phyloP scores from a whole-genome alignment of 2,113 vertebrate species.

The Todiramphus saurophagus region DNA sequence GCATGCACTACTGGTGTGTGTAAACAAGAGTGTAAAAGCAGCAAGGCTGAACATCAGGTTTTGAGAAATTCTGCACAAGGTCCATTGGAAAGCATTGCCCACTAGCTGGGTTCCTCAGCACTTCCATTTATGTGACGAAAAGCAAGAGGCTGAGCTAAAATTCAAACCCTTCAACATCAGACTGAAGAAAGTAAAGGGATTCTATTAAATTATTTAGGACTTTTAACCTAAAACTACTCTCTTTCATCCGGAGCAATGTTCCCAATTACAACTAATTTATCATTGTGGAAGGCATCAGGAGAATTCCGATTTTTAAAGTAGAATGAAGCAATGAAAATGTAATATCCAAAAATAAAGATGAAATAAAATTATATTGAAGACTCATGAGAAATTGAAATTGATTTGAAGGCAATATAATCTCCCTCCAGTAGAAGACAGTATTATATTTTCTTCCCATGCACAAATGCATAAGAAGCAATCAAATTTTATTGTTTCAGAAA shows the following conservation, averaged over 20 bases:
- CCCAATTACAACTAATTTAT: constrained; percentile 40
- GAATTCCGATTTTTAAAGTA: constrained; percentile 24
- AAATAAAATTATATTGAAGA: constrained; percentile 52
- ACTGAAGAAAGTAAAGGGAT: not conserved
- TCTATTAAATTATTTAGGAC: constrained; percentile 10
- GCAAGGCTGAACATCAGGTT: not conserved
- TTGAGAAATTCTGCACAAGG: not conserved
- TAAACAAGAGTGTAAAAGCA: not conserved
- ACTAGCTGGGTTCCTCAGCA: not conserved
- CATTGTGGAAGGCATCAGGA: not conserved
- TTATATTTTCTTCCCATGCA: constrained; percentile 23
- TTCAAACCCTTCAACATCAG: not conserved
- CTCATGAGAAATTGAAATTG: constrained; percentile 53
- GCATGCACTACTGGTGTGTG: accelerated
- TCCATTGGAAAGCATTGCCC: not conserved
- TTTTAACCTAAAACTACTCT: not conserved
- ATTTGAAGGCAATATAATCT: constrained; percentile 52
- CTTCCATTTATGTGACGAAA: not conserved
- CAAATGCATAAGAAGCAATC: constrained; percentile 37
- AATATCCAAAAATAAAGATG: constrained; percentile 44
- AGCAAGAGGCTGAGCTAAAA: not conserved
- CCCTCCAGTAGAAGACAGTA: constrained; percentile 5
- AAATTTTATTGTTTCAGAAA: constrained; percentile 44
- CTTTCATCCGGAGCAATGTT: not conserved
- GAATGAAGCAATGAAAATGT: constrained; percentile 51